These are phyloP conservation scores for Peucedramus taeniatus DNA, from an alignment of 2,113 vertebrate species.

Conservation along the genomic window DNA sequence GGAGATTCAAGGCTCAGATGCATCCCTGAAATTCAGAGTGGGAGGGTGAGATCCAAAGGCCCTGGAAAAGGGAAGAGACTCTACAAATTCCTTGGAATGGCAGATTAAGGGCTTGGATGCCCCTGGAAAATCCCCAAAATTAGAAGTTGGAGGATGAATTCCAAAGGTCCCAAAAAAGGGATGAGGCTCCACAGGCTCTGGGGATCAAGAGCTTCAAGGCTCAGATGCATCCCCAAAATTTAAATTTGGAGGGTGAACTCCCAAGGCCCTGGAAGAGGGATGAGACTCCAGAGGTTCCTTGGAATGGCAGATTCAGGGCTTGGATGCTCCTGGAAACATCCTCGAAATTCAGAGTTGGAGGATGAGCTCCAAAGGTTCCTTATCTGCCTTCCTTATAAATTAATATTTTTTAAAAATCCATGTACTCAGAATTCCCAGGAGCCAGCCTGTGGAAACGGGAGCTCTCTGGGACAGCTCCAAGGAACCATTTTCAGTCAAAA, in stretches of 20 bases:
- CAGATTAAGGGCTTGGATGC: background rate
- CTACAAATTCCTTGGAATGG: background rate
- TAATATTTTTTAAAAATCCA: background rate
- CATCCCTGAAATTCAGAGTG: background rate
- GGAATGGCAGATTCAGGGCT: background rate
- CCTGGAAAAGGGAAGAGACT: background rate
- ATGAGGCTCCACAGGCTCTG: background rate
- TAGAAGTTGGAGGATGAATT: accelerated
- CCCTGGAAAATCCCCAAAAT: background rate
- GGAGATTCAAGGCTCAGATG: background rate
- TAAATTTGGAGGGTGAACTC: too few species aligned
- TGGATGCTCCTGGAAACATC: background rate
- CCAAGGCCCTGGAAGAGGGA: too few species aligned
- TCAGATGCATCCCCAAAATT: background rate
- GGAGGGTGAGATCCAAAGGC: background rate
- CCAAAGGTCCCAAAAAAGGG: background rate
- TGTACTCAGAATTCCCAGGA: background rate
- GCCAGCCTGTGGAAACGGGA: background rate
- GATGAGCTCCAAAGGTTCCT: background rate
- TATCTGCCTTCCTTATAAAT: too few species aligned
- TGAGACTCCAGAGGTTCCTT: background rate
- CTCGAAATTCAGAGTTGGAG: background rate
- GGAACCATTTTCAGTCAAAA: background rate
- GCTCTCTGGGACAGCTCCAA: background rate
- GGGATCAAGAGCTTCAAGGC: too few species aligned